These are phyloP conservation scores for Saccostrea cuccullata DNA, from an alignment of 1,140 invertebrate genomes.

Conservation along the genomic window DNA sequence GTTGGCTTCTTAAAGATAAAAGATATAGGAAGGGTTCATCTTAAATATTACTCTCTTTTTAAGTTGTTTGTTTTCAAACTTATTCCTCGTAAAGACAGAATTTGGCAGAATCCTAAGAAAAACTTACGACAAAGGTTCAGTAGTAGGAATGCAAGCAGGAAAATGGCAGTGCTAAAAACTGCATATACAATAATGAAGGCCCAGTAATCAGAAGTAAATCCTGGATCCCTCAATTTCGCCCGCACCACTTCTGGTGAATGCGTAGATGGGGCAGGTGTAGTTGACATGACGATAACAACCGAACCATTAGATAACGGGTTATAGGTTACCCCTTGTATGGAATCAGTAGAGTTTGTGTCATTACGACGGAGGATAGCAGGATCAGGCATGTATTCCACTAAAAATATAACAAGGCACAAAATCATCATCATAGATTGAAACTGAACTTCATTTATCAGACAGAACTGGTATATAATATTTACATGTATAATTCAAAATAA, in stretches of 20 bases:
- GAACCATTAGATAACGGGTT: not conserved
- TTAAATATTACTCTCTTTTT: not conserved
- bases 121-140: not conserved
- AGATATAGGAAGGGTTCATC: no score
- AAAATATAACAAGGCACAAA: not conserved
- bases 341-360: not conserved
- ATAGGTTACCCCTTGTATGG: not conserved
- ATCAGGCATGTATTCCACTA: not conserved
- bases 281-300: not conserved
- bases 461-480: no score
- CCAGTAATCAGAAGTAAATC: conserved; percentile 7
- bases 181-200: not conserved
- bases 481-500: no score
- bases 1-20: not conserved
- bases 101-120: not conserved
- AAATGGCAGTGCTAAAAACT: not conserved
- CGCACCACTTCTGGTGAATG: not conserved
- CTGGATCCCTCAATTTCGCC: not conserved
- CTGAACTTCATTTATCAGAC: no score
- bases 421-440: not conserved
- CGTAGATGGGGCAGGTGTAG: not conserved
- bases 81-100: not conserved
- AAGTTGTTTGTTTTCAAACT: no score
- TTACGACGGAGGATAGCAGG: not conserved
- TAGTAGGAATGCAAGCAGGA: not conserved